phyloP scores from a whole-genome alignment of 1,140 invertebrate genomes.

The Ooceraea biroi region DNA sequence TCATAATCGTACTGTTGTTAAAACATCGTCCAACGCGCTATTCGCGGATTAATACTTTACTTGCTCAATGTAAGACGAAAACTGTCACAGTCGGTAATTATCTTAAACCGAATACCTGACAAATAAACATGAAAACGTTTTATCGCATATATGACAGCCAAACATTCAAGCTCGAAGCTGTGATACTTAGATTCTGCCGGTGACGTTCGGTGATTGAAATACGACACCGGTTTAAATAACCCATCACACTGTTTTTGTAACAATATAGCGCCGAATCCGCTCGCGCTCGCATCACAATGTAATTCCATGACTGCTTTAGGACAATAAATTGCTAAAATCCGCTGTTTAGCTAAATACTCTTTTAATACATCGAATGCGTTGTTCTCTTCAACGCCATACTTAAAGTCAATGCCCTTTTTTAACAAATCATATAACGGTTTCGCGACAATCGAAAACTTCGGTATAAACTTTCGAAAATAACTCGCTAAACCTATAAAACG shows the following conservation, averaged over 20 bases:
- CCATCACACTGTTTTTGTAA: not conserved
- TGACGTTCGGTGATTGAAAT: not conserved
- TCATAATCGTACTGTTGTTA: too few species aligned
- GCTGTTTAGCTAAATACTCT: not conserved
- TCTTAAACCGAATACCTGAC: too few species aligned
- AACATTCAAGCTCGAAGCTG: conserved; percentile 10
- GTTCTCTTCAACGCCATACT: not conserved
- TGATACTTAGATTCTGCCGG: not conserved
- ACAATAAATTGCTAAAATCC: conserved; percentile 2
- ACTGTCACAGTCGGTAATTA: too few species aligned
- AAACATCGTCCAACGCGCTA: conserved; percentile 33
- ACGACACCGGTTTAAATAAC: not conserved
- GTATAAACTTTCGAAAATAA: conserved; percentile 30
- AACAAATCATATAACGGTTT: conserved; percentile 2
- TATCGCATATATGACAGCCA: too few species aligned
- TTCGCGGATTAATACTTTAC: not conserved
- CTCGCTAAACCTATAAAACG: conserved; percentile 18
- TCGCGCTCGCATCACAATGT: conserved; percentile 9
- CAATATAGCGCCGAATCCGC: not conserved
- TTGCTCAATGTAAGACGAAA: conserved; percentile 8
- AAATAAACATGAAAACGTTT: too few species aligned
- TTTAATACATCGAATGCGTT: not conserved
- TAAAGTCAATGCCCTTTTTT: not conserved
- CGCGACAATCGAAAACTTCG: not conserved
- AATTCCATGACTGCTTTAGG: not conserved